Conservation (phyloP, 2,888 invertebrate genomes). For the Eupithecia inturbata region DNA sequence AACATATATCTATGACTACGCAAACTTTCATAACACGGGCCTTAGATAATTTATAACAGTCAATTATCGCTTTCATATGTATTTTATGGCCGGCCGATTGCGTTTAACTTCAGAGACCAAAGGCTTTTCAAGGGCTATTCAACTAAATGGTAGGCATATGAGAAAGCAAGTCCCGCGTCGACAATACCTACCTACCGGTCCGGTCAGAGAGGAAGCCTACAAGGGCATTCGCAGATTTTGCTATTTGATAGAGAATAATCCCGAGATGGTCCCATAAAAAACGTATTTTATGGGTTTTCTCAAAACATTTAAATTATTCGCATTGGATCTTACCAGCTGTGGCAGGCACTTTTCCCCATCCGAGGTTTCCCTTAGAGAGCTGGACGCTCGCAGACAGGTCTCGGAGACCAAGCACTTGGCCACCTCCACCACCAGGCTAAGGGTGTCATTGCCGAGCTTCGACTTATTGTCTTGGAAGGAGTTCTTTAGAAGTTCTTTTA, state of each 20-base stretch:
- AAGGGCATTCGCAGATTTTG: too few relatives aligned
- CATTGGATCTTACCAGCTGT: conserved; percentile 73
- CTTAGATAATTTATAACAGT: too few relatives aligned
- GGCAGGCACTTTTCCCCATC: conserved; percentile 79
- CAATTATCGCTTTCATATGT: too few relatives aligned
- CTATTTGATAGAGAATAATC: not conserved
- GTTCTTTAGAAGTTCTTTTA: conserved; percentile 81
- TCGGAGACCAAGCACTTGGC: conserved; percentile 82
- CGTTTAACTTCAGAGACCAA: too few relatives aligned
- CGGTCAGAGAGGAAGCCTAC: too few relatives aligned
- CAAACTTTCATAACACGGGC: too few relatives aligned
- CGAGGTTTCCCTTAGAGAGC: conserved; percentile 74
- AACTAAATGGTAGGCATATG: too few relatives aligned
- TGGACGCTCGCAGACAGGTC: conserved; percentile 80
- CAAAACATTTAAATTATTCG: not conserved
- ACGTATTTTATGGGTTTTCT: not conserved
- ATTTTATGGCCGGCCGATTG: too few relatives aligned
- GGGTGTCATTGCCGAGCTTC: conserved; percentile 81
- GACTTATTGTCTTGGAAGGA: conserved; percentile 83
- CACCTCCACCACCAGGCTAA: conserved; percentile 80
- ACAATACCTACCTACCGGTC: not conserved
- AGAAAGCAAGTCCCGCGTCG: not conserved
- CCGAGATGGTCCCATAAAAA: not conserved
- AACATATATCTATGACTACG: too few relatives aligned
- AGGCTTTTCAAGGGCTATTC: too few relatives aligned